phyloP scores from a whole-genome alignment of 2,797 vertebrate genomes.

The Tokudaia muenninki region DNA sequence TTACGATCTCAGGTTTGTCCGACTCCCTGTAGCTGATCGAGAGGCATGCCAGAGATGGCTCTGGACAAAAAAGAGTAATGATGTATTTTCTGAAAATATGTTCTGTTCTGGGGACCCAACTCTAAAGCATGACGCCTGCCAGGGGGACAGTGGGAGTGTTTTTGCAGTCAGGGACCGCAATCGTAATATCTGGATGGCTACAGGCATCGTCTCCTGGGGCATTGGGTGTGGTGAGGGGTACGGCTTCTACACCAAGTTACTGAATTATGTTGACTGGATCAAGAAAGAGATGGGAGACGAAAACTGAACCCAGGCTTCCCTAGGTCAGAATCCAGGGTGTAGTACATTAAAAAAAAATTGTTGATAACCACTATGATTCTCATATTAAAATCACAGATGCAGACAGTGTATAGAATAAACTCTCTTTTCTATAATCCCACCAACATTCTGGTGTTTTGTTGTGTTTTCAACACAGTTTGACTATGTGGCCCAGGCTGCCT shows the following conservation, averaged over 20 bases:
- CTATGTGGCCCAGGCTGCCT: neutral
- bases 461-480: neutral
- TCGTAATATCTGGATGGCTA: slow-evolving; percentile 86
- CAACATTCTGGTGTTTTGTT: neutral
- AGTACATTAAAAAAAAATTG: neutral
- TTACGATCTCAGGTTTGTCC: slow-evolving; percentile 82
- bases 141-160: slow-evolving; percentile 89
- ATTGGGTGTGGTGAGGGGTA: slow-evolving; percentile 87
- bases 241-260: slow-evolving; percentile 90
- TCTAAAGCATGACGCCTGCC: slow-evolving; percentile 86
- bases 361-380: slow-evolving; percentile 26
- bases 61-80: neutral
- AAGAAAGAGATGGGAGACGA: slow-evolving; percentile 81
- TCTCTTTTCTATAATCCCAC: slow-evolving; percentile 25
- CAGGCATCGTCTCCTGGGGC: slow-evolving; percentile 90
- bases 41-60: slow-evolving; percentile 84
- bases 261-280: slow-evolving; percentile 90
- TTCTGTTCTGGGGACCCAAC: slow-evolving; percentile 88
- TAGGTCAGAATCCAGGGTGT: neutral
- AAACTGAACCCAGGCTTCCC: neutral
- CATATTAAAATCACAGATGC: slow-evolving; percentile 84
- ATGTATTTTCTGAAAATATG: slow-evolving; percentile 88
- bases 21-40: slow-evolving; percentile 80
- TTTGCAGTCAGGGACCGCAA: slow-evolving; percentile 77
- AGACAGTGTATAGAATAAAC: slow-evolving; percentile 47